These are phyloP conservation scores for Porites evermanni DNA, from an alignment of 92 coral and sea anemone species.

Conservation along the genomic window DNA sequence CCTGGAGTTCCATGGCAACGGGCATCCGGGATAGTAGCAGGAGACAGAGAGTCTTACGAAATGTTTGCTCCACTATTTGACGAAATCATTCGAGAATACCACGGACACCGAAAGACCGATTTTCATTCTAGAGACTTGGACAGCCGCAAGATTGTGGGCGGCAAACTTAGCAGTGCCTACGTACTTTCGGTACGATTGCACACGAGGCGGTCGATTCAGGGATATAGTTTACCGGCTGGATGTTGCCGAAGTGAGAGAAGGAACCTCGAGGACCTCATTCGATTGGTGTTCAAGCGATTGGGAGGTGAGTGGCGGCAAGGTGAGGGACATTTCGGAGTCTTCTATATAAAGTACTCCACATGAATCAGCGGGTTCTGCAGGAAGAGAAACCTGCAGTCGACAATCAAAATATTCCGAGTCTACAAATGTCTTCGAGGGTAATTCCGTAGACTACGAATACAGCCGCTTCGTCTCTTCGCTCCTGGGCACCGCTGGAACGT, in stretches of 20 bases:
- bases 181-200: slow-evolving; percentile 62
- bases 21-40: slow-evolving; percentile 78
- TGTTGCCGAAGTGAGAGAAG: slow-evolving; percentile 71
- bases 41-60: slow-evolving; percentile 75
- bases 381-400: not conserved
- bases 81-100: slow-evolving; percentile 69
- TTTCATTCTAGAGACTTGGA: slow-evolving; percentile 64
- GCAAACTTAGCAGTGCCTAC: slow-evolving; percentile 47
- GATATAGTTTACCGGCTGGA: slow-evolving; percentile 71
- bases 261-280: slow-evolving; percentile 62
- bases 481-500: no score
- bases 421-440: no score
- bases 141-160: slow-evolving; percentile 53
- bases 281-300: slow-evolving; percentile 61
- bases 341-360: not conserved
- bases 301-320: slow-evolving; percentile 64
- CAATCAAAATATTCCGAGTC: no score
- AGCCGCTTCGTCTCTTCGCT: no score
- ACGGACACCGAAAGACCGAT: slow-evolving; percentile 42
- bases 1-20: slow-evolving; percentile 84
- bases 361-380: not conserved
- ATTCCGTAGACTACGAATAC: no score
- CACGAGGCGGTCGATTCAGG: slow-evolving; percentile 75
- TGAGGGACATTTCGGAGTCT: slow-evolving; percentile 27
- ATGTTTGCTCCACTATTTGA: slow-evolving; percentile 78